Conservation (phyloP, 35 echinoderm and acorn worm genomes). For the Anneissia japonica region DNA sequence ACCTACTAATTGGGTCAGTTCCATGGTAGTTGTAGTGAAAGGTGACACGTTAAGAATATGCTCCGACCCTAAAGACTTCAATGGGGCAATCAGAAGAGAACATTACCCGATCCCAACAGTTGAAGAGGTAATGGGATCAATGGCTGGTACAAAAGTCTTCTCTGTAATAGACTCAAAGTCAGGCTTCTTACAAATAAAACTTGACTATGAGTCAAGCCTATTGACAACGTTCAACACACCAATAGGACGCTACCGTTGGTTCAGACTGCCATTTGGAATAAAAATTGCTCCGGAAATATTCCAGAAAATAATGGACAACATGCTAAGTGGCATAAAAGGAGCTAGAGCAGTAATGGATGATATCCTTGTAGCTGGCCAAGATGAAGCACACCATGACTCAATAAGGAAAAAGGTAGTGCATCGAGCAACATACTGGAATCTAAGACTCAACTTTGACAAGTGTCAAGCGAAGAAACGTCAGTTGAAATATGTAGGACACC, state of each 20-base stretch:
- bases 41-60: slow-evolving; percentile 19
- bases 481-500: slow-evolving; percentile 78
- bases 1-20: slow-evolving; percentile 39
- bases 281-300: slow-evolving; percentile 61
- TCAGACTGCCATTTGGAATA: slow-evolving; percentile 68
- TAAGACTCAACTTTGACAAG: slow-evolving; percentile 64
- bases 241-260: slow-evolving; percentile 53
- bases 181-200: slow-evolving; percentile 47
- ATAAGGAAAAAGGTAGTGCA: slow-evolving; percentile 44
- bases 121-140: slow-evolving; percentile 46
- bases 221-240: slow-evolving; percentile 68
- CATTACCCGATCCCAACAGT: slow-evolving; percentile 54
- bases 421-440: slow-evolving; percentile 64
- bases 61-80: slow-evolving; percentile 29
- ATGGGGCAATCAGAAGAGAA: slow-evolving; percentile 28
- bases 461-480: slow-evolving; percentile 46
- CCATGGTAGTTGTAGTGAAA: slow-evolving; percentile 36
- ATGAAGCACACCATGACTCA: slow-evolving; percentile 32
- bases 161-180: slow-evolving; percentile 58
- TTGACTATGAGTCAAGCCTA: slow-evolving; percentile 67
- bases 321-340: slow-evolving; percentile 45
- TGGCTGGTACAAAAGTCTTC: slow-evolving; percentile 55
- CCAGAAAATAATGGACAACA: slow-evolving; percentile 60
- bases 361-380: slow-evolving; percentile 28
- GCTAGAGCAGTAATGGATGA: slow-evolving; percentile 52